phyloP scores from a whole-genome alignment of 30 jellyfish, hydroid and myxozoan species.

The Morbakka virulenta region DNA sequence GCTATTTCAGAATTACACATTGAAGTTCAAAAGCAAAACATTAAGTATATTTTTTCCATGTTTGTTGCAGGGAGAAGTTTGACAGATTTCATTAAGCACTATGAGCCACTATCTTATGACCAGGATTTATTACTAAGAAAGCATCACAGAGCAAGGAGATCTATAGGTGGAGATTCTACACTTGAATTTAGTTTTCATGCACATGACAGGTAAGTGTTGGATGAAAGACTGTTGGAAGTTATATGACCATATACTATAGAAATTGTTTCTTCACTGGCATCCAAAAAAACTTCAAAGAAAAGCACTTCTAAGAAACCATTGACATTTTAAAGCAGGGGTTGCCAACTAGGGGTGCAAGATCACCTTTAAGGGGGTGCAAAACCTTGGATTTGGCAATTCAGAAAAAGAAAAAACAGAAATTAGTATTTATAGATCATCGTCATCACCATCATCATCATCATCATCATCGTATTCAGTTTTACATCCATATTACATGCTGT shows the following conservation, averaged over 20 bases:
- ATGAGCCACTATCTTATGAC: slow-evolving; percentile 65
- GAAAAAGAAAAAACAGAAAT: too few relatives aligned
- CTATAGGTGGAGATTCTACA: slow-evolving; percentile 44
- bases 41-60: too few relatives aligned
- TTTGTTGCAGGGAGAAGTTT: slow-evolving; percentile 55
- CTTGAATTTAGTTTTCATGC: slow-evolving; percentile 72
- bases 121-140: slow-evolving; percentile 23
- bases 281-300: background rate
- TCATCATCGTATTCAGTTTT: too few relatives aligned
- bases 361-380: too few relatives aligned
- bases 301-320: background rate
- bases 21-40: too few relatives aligned
- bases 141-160: slow-evolving; percentile 68
- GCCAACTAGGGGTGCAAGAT: too few relatives aligned
- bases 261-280: background rate
- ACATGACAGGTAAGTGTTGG: slow-evolving; percentile 63
- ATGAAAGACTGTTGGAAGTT: background rate
- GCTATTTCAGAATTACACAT: too few relatives aligned
- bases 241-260: background rate
- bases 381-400: too few relatives aligned
- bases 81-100: slow-evolving; percentile 58
- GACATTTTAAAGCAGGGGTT: too few relatives aligned
- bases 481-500: too few relatives aligned
- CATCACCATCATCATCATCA: too few relatives aligned
- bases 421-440: too few relatives aligned